Conservation (phyloP, 2,888 invertebrate genomes). For the Paralinhomoeus sp. region DNA sequence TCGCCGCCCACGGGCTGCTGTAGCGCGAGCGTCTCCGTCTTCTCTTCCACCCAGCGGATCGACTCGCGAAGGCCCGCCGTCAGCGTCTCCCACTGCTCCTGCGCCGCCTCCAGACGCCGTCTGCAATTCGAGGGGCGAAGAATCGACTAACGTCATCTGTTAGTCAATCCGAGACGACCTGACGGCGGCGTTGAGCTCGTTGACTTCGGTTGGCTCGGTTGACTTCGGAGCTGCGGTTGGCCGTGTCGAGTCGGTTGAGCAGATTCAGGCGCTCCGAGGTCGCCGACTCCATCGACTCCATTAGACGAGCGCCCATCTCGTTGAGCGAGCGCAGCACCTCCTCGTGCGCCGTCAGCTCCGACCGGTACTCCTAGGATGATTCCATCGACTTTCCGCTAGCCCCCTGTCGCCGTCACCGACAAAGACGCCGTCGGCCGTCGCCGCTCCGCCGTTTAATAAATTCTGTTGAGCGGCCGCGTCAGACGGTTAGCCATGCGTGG, state of each 20-base stretch:
- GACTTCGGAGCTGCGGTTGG: constrained; percentile 95
- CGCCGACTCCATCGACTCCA: constrained; percentile 19
- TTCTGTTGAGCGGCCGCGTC: no score
- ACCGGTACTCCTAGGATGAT: constrained; percentile 13
- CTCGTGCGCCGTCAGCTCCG: constrained; percentile 27
- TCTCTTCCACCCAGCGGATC: constrained; percentile 68
- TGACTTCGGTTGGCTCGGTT: no score
- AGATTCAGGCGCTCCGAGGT: constrained; percentile 28
- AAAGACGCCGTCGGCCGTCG: no score
- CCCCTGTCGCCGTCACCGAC: no score
- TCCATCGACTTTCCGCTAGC: no score
- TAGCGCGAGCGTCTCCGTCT: constrained; percentile 9
- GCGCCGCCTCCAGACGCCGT: constrained; percentile 78
- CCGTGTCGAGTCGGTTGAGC: constrained; percentile 71
- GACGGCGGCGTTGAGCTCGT: no score
- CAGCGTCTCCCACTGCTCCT: constrained; percentile 85
- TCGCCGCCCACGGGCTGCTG: constrained; percentile 61
- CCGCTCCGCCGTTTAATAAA: no score
- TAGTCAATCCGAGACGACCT: no score
- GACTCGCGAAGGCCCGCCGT: constrained; percentile 64
- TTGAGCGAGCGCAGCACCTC: constrained; percentile 27
- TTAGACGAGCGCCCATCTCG: constrained; percentile 22
- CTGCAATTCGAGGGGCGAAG: no score
- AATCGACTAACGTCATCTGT: no score
- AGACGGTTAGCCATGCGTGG: no score